phyloP scores from a whole-genome alignment of 1,140 invertebrate genomes.

The Lordiphosa clarofinis region DNA sequence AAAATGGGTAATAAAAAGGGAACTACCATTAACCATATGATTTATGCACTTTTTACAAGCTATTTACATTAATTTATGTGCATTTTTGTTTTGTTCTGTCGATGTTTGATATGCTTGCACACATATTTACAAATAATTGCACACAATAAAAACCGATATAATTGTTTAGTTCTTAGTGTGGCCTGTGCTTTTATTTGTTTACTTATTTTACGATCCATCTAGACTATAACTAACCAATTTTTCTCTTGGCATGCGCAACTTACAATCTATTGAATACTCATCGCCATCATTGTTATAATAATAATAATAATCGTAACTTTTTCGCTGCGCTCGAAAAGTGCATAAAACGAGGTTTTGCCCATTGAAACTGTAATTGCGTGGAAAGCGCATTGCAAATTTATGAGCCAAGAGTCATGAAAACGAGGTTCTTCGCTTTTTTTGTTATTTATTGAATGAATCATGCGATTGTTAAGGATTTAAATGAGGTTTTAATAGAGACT shows the following conservation, averaged over 20 bases:
- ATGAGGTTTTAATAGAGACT: slow-evolving; percentile 44
- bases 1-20: slow-evolving; percentile 15
- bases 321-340: slow-evolving; percentile 16
- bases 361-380: slow-evolving; percentile 38
- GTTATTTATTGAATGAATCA: slow-evolving; percentile 37
- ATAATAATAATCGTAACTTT: slow-evolving; percentile 31
- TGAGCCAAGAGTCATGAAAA: slow-evolving; percentile 21
- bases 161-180: slow-evolving; percentile 4
- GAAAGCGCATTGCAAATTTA: slow-evolving; percentile 55
- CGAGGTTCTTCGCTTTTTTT: slow-evolving; percentile 19
- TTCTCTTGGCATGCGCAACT: slow-evolving; percentile 2
- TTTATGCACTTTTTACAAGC: slow-evolving; percentile 59
- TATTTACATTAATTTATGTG: slow-evolving; percentile 64
- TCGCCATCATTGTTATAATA: slow-evolving; percentile 32
- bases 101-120: slow-evolving; percentile 8
- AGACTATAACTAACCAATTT: not conserved
- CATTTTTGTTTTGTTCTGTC: slow-evolving; percentile 4
- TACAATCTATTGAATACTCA: slow-evolving; percentile 12
- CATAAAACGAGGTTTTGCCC: slow-evolving; percentile 17
- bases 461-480: slow-evolving; percentile 23
- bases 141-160: slow-evolving; percentile 12
- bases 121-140: not conserved
- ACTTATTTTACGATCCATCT: slow-evolving; percentile 9
- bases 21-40: slow-evolving; percentile 59
- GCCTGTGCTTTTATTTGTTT: slow-evolving; percentile 34